phyloP scores from a whole-genome alignment of 2,888 invertebrate genomes.

The Drosophila vallismaia region DNA sequence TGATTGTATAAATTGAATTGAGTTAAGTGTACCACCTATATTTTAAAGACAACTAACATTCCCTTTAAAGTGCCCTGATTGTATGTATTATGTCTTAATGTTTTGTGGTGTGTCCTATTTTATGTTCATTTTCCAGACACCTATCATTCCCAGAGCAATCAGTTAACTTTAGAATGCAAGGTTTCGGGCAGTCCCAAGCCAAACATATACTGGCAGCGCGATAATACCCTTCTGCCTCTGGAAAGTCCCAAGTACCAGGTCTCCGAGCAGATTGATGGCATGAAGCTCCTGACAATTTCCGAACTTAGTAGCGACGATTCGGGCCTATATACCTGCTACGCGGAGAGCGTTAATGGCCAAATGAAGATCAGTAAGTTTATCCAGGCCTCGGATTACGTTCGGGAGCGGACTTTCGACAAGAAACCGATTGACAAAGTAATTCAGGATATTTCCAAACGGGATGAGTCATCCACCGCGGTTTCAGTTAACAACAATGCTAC shows the following conservation, averaged over 20 bases:
- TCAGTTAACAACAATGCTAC: conserved; percentile 32
- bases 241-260: conserved; percentile 86
- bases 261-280: conserved; percentile 88
- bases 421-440: conserved; percentile 50
- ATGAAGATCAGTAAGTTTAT: conserved; percentile 82
- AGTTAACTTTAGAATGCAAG: conserved; percentile 90
- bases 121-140: conserved; percentile 85
- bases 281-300: conserved; percentile 88
- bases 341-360: conserved; percentile 88
- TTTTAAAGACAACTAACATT: conserved; percentile 26
- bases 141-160: conserved; percentile 88
- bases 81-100: conserved; percentile 49
- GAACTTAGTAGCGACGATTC: conserved; percentile 87
- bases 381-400: conserved; percentile 79
- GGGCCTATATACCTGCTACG: conserved; percentile 90
- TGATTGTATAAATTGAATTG: conserved; percentile 46
- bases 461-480: conserved; percentile 55
- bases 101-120: conserved; percentile 26
- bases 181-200: conserved; percentile 90
- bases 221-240: conserved; percentile 87
- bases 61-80: not conserved
- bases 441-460: conserved; percentile 41
- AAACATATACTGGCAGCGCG: conserved; percentile 87
- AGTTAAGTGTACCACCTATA: conserved; percentile 24
- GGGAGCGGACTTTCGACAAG: conserved; percentile 63